Percentiles rank a stretch among this genome's conserved stretches.
These are phyloP conservation scores for Chamaea fasciata DNA, from an alignment of 2,113 vertebrate genomes.

Conservation along the genomic window DNA sequence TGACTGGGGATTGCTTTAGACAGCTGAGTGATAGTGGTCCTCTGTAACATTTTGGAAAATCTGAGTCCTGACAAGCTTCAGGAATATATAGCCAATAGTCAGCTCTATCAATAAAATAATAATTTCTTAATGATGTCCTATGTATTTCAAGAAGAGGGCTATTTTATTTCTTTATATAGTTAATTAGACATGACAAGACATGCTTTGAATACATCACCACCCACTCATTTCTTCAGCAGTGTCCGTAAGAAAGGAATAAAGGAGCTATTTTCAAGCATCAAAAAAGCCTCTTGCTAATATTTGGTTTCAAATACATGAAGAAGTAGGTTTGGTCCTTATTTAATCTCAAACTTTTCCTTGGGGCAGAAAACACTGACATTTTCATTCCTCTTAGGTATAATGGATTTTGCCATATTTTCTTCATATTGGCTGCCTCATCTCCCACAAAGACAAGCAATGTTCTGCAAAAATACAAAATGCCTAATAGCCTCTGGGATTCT, in stretches of 20 bases:
- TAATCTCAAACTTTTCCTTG: neutral
- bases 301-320: neutral
- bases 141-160: neutral
- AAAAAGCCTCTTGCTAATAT: neutral
- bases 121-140: neutral
- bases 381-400: neutral
- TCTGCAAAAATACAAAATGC: constrained; percentile 9
- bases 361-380: neutral
- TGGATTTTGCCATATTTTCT: neutral
- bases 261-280: neutral
- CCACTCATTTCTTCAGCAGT: neutral
- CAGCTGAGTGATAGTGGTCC: neutral
- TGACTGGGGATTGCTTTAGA: neutral
- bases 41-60: neutral
- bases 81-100: neutral
- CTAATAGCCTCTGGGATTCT: neutral
- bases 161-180: constrained; percentile 1
- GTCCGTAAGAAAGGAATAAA: neutral
- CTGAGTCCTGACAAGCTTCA: neutral
- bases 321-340: neutral
- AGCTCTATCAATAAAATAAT: neutral
- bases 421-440: neutral
- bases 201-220: constrained; percentile 16
- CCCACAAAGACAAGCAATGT: neutral
- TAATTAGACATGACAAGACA: constrained; percentile 6